Evolutionary conservation across 2,797 vertebrate genomes (phyloP).

Genomic region (Acanthurus tractus): DNA sequence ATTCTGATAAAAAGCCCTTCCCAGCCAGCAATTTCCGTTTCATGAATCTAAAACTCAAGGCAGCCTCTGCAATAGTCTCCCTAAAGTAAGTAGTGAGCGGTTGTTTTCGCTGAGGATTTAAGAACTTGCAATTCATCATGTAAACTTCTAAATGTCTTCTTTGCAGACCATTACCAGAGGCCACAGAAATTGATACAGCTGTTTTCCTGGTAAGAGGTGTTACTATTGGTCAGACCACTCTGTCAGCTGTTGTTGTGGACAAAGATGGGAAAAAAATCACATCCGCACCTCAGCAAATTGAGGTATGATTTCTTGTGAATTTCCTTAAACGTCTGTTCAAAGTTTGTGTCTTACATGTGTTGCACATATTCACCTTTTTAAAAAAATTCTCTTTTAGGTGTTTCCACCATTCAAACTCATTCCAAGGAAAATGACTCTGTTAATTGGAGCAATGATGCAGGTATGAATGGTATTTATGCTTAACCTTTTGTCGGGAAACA

Average conservation of each 20-base stretch:
- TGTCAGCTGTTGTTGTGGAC: slow-evolving; percentile 89
- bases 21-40: slow-evolving; percentile 89
- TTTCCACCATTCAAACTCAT: slow-evolving; percentile 95
- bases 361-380: background rate
- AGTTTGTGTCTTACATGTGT: slow-evolving; percentile 1
- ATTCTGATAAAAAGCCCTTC: slow-evolving; percentile 92
- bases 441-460: slow-evolving; percentile 94
- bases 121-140: slow-evolving; percentile 8
- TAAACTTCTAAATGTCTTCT: slow-evolving; percentile 14
- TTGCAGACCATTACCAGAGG: slow-evolving; percentile 87
- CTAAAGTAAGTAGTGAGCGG: slow-evolving; percentile 89
- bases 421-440: slow-evolving; percentile 92
- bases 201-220: slow-evolving; percentile 90
- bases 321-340: background rate
- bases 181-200: slow-evolving; percentile 88
- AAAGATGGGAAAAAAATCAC: slow-evolving; percentile 86
- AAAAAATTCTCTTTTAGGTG: slow-evolving; percentile 83
- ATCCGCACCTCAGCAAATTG: slow-evolving; percentile 92
- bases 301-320: slow-evolving; percentile 83
- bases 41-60: slow-evolving; percentile 93
- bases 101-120: background rate
- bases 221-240: slow-evolving; percentile 91
- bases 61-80: slow-evolving; percentile 90
- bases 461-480: slow-evolving; percentile 72
- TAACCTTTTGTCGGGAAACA: slow-evolving; percentile 13